phyloP scores from a whole-genome alignment of 2,797 vertebrate species.

The Argya squamiceps region DNA sequence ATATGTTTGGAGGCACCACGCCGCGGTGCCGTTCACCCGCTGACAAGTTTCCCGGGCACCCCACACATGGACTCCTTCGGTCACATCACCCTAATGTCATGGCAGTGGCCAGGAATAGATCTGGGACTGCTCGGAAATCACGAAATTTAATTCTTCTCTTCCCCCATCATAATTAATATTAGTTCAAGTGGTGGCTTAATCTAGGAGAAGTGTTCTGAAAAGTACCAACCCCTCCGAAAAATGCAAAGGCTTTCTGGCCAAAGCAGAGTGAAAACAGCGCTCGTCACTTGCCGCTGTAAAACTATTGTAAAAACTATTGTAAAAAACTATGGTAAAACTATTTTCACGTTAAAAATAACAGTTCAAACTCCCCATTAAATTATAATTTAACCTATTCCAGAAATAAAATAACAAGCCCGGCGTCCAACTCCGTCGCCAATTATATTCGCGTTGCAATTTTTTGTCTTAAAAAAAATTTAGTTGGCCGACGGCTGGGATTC shows the following conservation, averaged over 20 bases:
- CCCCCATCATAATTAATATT: background rate
- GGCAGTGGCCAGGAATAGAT: background rate
- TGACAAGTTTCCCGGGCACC: background rate
- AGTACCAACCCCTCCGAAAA: background rate
- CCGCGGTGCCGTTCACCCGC: background rate
- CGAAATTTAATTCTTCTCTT: background rate
- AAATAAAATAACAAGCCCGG: background rate
- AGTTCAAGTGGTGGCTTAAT: background rate
- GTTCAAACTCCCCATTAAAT: background rate
- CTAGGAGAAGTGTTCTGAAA: background rate
- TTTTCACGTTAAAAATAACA: background rate
- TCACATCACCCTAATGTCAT: too few species aligned
- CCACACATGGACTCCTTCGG: background rate
- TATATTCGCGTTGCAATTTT: background rate
- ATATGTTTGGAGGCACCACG: background rate
- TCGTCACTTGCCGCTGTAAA: background rate
- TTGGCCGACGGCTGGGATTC: background rate
- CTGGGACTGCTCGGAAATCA: background rate
- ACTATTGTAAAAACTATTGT: too few species aligned
- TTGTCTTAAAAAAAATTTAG: background rate
- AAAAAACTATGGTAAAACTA: background rate
- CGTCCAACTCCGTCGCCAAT: rapidly evolving
- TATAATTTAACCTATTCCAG: background rate
- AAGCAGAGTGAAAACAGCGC: background rate
- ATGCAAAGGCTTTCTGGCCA: background rate